These are phyloP conservation scores for Blomia tropicalis DNA, from an alignment of 2,888 invertebrate genomes.

Conservation along the genomic window DNA sequence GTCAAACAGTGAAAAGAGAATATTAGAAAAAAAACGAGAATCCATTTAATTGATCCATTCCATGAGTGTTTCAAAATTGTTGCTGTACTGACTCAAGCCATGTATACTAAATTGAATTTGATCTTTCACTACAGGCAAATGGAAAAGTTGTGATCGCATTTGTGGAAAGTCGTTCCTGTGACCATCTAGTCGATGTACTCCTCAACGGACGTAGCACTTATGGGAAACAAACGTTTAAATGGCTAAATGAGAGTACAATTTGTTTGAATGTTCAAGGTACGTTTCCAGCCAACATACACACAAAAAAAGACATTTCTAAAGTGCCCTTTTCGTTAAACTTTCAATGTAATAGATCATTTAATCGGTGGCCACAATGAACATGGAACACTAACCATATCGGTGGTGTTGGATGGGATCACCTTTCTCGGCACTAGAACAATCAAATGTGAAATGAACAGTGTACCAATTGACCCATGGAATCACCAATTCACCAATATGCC, in stretches of 20 bases:
- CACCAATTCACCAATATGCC: conserved; percentile 67
- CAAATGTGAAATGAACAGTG: conserved; percentile 66
- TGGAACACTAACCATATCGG: not conserved
- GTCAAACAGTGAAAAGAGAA: not conserved
- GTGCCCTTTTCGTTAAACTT: not conserved
- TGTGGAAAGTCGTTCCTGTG: not conserved
- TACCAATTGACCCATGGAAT: no score
- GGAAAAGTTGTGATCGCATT: conserved; percentile 2
- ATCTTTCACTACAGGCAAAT: not conserved
- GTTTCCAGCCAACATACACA: not conserved
- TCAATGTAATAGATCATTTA: not conserved
- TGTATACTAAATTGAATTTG: not conserved
- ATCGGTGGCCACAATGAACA: not conserved
- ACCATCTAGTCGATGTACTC: conserved; percentile 5
- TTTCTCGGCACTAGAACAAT: conserved; percentile 59
- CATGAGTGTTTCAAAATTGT: not conserved
- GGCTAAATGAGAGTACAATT: not conserved
- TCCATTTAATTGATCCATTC: not conserved
- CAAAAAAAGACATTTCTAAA: not conserved
- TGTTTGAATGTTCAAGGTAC: not conserved
- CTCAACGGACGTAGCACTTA: not conserved
- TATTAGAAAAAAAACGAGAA: not conserved
- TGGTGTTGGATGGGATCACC: not conserved
- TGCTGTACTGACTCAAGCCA: not conserved
- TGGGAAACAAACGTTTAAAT: conserved; percentile 35